A percentile compares a stretch with the other conserved stretches of the same genome.
These are phyloP conservation scores for Dinothrombium tinctorium DNA, from an alignment of 1,140 invertebrate genomes.

Conservation along the genomic window DNA sequence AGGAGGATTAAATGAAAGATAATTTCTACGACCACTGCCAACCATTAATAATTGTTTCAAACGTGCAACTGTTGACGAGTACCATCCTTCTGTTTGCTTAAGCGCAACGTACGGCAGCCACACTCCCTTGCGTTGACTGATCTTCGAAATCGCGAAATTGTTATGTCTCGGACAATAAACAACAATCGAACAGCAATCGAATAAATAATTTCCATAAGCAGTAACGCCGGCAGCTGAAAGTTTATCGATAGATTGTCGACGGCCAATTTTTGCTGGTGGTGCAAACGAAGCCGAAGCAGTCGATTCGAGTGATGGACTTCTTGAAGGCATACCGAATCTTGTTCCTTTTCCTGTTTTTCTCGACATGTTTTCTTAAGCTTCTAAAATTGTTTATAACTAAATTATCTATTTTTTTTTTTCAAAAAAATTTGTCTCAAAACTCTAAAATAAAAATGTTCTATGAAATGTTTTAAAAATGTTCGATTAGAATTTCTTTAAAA, in stretches of 20 bases:
- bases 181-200: slow-evolving; percentile 8
- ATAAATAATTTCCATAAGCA: slow-evolving; percentile 6
- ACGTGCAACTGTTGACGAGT: not conserved
- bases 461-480: too few relatives aligned
- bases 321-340: too few relatives aligned
- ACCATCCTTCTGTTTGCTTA: not conserved
- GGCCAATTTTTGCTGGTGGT: not conserved
- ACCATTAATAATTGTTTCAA: slow-evolving; percentile 1
- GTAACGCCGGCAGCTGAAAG: not conserved
- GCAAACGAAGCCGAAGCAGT: not conserved
- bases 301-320: not conserved
- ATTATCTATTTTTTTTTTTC: too few relatives aligned
- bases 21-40: not conserved
- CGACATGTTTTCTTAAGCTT: too few relatives aligned
- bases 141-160: not conserved
- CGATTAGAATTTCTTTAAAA: too few relatives aligned
- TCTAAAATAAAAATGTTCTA: too few relatives aligned
- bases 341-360: too few relatives aligned
- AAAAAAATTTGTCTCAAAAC: too few relatives aligned
- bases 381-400: too few relatives aligned
- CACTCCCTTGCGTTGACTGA: not conserved
- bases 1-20: slow-evolving; percentile 3
- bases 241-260: not conserved
- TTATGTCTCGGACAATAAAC: slow-evolving; percentile 10
- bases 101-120: not conserved